Percentiles rank a stretch among this genome's conserved stretches.
Conservation (phyloP, 2,888 invertebrate species). For the Caenorhabditis drosophilae region DNA sequence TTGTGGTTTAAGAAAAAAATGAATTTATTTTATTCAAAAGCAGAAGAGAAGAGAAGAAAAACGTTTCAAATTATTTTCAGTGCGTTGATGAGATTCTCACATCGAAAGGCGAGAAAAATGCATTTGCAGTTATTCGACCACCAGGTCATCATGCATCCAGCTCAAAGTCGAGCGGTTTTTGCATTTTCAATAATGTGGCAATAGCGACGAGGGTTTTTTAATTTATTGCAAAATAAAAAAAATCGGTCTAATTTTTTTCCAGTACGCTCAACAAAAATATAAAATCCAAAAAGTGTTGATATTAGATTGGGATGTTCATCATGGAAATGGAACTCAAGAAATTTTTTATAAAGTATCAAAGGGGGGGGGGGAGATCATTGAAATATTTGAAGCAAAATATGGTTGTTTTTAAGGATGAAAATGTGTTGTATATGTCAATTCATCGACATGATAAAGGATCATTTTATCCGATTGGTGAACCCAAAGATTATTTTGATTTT, state of each 20-base stretch:
- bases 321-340: slow-evolving; percentile 56
- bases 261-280: slow-evolving; percentile 36
- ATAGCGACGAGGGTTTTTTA: slow-evolving; percentile 81
- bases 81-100: slow-evolving; percentile 17
- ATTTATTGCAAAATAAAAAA: too few species aligned
- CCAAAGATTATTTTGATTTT: slow-evolving; percentile 70
- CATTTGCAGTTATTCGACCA: slow-evolving; percentile 24
- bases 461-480: slow-evolving; percentile 83
- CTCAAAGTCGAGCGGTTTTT: slow-evolving; percentile 81
- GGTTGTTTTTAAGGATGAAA: slow-evolving; percentile 5
- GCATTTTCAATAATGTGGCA: slow-evolving; percentile 97
- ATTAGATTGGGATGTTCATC: slow-evolving; percentile 83
- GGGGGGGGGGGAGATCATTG: too few species aligned
- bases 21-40: too few species aligned
- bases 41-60: too few species aligned
- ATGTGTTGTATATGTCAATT: slow-evolving; percentile 79
- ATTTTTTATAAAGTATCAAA: slow-evolving; percentile 33
- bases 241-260: too few species aligned
- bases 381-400: too few species aligned
- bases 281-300: slow-evolving; percentile 79
- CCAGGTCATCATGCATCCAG: slow-evolving; percentile 83
- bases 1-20: too few species aligned
- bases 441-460: slow-evolving; percentile 91
- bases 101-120: slow-evolving; percentile 12
- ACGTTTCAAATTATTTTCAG: slow-evolving; percentile 27